A percentile compares a stretch with the other conserved stretches of the same genome.
These are phyloP conservation scores for Punctoribates punctum DNA, from an alignment of 2,888 invertebrate species.

Conservation along the genomic window DNA sequence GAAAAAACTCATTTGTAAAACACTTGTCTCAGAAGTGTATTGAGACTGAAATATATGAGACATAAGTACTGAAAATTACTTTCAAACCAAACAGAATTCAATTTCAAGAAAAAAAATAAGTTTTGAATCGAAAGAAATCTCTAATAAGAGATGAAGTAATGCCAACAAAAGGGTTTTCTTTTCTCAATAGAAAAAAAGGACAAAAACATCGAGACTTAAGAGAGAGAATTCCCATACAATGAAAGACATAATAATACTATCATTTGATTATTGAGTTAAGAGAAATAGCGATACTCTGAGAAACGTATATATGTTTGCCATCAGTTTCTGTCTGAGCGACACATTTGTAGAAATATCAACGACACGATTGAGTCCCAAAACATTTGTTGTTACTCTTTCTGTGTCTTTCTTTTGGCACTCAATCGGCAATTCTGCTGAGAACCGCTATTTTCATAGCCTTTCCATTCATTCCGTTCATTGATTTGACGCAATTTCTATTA, in stretches of 20 bases:
- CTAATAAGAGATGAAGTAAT: no score
- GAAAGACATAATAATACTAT: background rate
- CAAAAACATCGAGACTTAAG: background rate
- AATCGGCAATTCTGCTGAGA: background rate
- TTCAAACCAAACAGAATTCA: no score
- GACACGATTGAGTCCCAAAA: background rate
- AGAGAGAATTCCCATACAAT: background rate
- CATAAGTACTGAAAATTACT: no score
- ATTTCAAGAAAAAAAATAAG: no score
- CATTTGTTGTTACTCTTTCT: background rate
- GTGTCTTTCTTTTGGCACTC: background rate
- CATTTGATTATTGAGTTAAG: background rate
- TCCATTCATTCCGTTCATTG: background rate
- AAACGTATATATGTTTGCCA: background rate
- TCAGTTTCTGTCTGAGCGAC: background rate
- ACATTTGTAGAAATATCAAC: slow-evolving; percentile 12
- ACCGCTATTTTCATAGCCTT: background rate
- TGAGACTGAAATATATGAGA: no score
- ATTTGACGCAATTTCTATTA: background rate
- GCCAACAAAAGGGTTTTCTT: no score
- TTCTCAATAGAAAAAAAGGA: background rate
- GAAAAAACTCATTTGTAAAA: no score
- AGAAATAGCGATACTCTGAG: background rate
- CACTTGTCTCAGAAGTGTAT: no score
- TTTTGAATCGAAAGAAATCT: no score